Conservation (phyloP, 2,113 vertebrate genomes). For the Austrofundulus limnaeus region DNA sequence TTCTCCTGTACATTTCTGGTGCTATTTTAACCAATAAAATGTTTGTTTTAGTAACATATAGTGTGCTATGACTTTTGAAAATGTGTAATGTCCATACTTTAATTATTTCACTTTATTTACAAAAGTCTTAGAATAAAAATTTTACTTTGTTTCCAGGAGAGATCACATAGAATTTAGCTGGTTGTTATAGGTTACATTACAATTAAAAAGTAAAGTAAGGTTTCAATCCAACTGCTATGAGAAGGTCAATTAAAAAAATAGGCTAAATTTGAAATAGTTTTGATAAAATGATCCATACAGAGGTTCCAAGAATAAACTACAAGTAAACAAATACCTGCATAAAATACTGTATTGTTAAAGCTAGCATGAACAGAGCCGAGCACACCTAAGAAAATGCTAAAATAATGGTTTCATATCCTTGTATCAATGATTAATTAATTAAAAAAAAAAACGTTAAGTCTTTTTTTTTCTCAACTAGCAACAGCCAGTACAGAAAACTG, state of each 20-base stretch:
- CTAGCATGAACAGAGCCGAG: conserved; percentile 9
- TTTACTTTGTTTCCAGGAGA: too few species aligned
- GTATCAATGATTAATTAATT: conserved; percentile 44
- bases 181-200: too few species aligned
- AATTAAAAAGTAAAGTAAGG: too few species aligned
- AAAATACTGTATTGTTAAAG: conserved; percentile 17
- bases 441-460: conserved; percentile 47
- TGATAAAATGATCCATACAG: background rate
- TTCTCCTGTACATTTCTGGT: too few species aligned
- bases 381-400: conserved; percentile 28
- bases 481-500: conserved; percentile 43
- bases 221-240: too few species aligned
- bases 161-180: too few species aligned
- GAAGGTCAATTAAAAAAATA: conserved; percentile 2
- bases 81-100: too few species aligned
- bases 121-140: too few species aligned
- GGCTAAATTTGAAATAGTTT: background rate
- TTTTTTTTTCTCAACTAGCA: conserved; percentile 14
- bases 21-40: too few species aligned
- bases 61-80: too few species aligned
- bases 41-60: too few species aligned
- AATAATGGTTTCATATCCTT: conserved; percentile 38
- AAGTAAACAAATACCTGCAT: background rate
- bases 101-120: too few species aligned
- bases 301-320: conserved; percentile 9